Conservation (phyloP, 2,113 vertebrate species). For the Nesospiza acunhae region DNA sequence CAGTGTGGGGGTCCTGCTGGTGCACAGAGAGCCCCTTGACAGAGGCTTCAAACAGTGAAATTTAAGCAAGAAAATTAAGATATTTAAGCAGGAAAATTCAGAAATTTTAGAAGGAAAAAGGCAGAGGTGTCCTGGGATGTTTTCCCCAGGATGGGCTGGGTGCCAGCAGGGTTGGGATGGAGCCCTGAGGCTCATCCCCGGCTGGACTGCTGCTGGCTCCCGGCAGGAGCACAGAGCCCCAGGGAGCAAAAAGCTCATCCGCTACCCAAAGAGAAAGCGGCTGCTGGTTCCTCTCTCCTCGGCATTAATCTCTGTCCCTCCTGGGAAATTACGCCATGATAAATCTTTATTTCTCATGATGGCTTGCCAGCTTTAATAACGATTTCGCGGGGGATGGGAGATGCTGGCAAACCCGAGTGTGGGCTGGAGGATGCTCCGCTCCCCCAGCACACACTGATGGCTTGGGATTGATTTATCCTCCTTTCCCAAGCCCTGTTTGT, state of each 20-base stretch:
- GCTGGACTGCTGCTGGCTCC: background rate
- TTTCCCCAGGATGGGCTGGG: background rate
- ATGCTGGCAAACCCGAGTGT: background rate
- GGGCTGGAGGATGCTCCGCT: background rate
- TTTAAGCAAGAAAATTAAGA: background rate
- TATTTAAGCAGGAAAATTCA: background rate
- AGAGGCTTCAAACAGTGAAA: background rate
- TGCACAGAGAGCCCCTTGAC: fast-evolving
- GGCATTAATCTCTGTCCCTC: constrained; percentile 50
- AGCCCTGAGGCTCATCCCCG: fast-evolving
- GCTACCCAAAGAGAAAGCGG: background rate
- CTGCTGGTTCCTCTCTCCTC: constrained; percentile 26
- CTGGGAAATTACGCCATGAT: constrained; percentile 42
- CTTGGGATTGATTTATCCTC: background rate
- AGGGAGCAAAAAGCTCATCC: background rate
- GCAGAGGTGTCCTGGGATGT: background rate
- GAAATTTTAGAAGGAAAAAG: background rate
- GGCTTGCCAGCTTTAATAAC: constrained; percentile 60
- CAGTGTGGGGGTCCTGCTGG: background rate
- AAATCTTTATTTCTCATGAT: constrained; percentile 67
- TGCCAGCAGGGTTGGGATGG: background rate
- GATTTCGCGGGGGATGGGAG: background rate
- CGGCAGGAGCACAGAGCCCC: background rate
- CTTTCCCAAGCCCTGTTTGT: background rate
- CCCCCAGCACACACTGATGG: background rate